Base-by-base conservation (phyloP, 2,797 vertebrate species). In the Vireo griseus region DNA sequence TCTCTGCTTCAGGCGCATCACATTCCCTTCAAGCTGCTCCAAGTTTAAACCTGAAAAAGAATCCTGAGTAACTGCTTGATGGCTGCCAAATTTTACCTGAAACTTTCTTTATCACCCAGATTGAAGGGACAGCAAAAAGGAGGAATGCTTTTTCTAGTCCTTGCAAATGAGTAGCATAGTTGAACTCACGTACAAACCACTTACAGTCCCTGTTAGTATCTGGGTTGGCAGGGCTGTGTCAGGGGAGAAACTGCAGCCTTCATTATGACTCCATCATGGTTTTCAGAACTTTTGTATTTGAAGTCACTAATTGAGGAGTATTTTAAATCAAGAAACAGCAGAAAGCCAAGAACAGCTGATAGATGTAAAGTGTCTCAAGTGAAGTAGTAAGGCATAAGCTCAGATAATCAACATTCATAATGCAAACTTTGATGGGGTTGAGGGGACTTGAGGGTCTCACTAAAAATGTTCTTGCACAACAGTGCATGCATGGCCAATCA, bases 171-270 rank as follows among this genome's bases (percentile, higher is more conserved):
- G 16, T 63, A 14, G 2, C 25, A 14, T 35, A 37, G 4, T 10
- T 65, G 11, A 54, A 57, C 7, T 8, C 3, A 5, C 0, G 0
- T 18, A 37, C 15, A 58, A 52, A 75, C 4, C 14, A 65, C 19
- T 62, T 16, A 37, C 1, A 47, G 28, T 9, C 3, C 17, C 17
- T 4, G 2, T 44, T 50, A 62, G 22, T 1, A 1, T 3, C 29
- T 52, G 10, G 1, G 31, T 42, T 1, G 1, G 31, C 17, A n/a
- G 20, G 5, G 1, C 1, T 44, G 6, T 17, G 11, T 26, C 24
- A 65, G 7, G 11, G 20, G 8, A 73, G 48, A 47, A 88, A 40
- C 6, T 59, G 11, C 1, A 1, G 29, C 33, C 28, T 58, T 67
- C 15, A 3, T 25, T 35, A 4, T 24, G 12, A 13, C 15, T n/a